Conservation (phyloP, 2,888 invertebrate species). For the Cheilosia urbana region DNA sequence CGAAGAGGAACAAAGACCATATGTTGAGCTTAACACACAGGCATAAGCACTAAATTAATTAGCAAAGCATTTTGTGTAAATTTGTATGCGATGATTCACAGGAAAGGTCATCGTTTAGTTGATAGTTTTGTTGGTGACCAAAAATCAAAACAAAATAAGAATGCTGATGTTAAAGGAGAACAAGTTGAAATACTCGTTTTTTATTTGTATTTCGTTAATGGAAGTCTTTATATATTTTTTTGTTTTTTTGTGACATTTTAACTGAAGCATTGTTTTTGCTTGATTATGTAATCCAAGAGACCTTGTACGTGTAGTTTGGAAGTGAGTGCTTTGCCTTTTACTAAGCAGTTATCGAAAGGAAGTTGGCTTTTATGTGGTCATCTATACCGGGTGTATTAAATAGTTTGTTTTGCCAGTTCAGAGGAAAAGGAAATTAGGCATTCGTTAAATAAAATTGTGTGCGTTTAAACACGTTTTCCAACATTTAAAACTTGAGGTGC, state of each 20-base stretch:
- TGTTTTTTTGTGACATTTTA: constrained; percentile 31
- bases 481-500: too few species aligned
- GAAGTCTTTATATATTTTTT: background rate
- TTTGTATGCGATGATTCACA: constrained; percentile 44
- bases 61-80: background rate
- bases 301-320: background rate
- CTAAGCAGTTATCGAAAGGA: too few species aligned
- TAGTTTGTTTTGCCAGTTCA: too few species aligned
- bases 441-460: too few species aligned
- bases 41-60: background rate
- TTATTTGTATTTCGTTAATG: constrained; percentile 1
- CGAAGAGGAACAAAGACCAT: background rate
- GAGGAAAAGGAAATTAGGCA: too few species aligned
- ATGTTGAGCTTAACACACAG: background rate
- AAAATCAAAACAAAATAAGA: constrained; percentile 18
- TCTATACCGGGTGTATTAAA: too few species aligned
- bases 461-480: too few species aligned
- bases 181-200: constrained; percentile 41
- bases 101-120: constrained; percentile 63
- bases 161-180: constrained; percentile 32
- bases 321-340: too few species aligned
- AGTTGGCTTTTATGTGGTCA: too few species aligned
- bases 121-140: constrained; percentile 26
- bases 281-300: constrained; percentile 12
- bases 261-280: constrained; percentile 12